Conservation (phyloP, 2,113 vertebrate species). For the Serranochromis macrocephalus region DNA sequence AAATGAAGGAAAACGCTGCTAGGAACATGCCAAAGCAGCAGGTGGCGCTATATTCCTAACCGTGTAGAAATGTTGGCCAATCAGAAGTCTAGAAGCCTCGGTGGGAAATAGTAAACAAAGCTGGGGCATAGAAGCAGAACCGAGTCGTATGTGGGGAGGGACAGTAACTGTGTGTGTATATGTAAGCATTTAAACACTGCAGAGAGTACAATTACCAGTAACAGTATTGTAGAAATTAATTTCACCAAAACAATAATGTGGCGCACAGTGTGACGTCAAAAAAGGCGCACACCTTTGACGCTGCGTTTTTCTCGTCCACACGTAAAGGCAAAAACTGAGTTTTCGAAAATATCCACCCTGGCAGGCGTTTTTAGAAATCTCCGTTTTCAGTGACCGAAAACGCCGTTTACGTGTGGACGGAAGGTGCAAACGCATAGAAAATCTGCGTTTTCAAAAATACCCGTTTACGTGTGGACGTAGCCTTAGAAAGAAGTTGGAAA, state of each 20-base stretch:
- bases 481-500: neutral
- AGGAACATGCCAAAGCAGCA: neutral
- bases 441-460: no score
- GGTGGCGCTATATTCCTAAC: neutral
- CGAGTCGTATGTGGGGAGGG: fast-evolving
- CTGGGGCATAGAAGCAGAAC: no score
- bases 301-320: no score
- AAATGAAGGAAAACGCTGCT: neutral
- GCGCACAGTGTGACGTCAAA: no score
- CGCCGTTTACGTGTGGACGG: fast-evolving
- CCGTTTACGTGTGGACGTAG: fast-evolving
- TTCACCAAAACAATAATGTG: fast-evolving
- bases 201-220: neutral
- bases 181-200: neutral
- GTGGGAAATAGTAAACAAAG: no score
- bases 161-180: neutral
- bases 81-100: neutral
- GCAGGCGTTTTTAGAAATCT: no score
- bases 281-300: no score
- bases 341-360: no score
- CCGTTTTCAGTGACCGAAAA: no score
- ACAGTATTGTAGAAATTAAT: no score
- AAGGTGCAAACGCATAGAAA: no score
- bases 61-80: neutral
- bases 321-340: fast-evolving